Percentiles rank a stretch among this genome's conserved stretches.
These are phyloP conservation scores for Neoitamus cyanurus DNA, from an alignment of 2,888 invertebrate species.

Conservation along the genomic window DNA sequence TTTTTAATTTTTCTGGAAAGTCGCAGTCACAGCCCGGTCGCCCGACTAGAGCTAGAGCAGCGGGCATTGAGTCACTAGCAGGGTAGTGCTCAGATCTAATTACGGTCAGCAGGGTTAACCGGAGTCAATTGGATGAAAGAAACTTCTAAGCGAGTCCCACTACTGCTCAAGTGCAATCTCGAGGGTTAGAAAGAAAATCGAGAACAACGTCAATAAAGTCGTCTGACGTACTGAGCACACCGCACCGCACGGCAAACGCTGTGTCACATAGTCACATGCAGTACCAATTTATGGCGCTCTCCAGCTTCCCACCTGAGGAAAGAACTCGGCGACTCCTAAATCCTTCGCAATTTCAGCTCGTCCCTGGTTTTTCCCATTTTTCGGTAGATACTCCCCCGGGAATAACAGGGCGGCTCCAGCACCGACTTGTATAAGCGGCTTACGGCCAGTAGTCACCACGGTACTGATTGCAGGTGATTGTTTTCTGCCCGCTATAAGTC, in stretches of 20 bases:
- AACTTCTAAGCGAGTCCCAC: not conserved
- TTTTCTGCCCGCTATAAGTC: not conserved
- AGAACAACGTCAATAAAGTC: not conserved
- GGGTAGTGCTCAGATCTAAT: constrained; percentile 13
- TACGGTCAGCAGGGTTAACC: constrained; percentile 29
- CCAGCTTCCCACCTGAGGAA: not conserved
- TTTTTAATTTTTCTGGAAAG: not conserved
- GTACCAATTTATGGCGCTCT: not conserved
- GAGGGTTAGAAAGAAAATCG: not conserved
- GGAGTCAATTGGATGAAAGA: constrained; percentile 23
- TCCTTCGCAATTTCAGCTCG: not conserved
- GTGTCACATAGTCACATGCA: not conserved
- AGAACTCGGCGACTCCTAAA: not conserved
- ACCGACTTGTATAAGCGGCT: not conserved
- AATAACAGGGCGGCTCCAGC: not conserved
- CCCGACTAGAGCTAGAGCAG: not conserved
- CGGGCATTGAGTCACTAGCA: not conserved
- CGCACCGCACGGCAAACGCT: too few species aligned
- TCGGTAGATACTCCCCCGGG: not conserved
- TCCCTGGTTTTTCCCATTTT: not conserved
- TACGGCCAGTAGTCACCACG: not conserved
- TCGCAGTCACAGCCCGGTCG: not conserved
- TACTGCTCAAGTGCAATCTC: not conserved
- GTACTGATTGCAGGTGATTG: constrained; percentile 5
- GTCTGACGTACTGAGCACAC: not conserved